These are phyloP conservation scores for Sebastes kiyomatsui DNA, from an alignment of 2,797 vertebrate genomes.

Conservation along the genomic window DNA sequence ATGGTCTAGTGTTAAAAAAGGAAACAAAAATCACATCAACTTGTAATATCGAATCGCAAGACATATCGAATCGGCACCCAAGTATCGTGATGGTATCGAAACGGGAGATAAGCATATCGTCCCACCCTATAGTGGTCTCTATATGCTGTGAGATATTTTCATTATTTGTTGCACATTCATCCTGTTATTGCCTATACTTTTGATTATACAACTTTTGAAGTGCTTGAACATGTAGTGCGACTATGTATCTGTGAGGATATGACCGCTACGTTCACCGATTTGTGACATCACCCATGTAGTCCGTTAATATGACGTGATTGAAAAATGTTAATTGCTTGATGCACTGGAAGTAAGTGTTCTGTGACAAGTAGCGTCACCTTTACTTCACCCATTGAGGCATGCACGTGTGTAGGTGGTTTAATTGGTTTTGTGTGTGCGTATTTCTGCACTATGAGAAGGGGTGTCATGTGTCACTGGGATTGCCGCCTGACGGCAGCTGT, in stretches of 20 bases:
- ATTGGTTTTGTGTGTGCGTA: neutral
- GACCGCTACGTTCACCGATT: neutral
- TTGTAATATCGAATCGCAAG: too few species aligned
- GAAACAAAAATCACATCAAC: too few species aligned
- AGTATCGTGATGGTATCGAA: neutral
- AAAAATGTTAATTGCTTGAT: neutral
- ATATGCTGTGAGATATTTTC: neutral
- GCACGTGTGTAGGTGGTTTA: neutral
- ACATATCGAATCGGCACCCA: neutral
- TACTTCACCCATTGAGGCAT: neutral
- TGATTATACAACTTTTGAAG: neutral
- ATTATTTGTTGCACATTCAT: neutral
- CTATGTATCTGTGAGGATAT: neutral
- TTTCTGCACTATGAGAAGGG: neutral
- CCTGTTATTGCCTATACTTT: neutral
- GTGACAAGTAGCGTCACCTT: neutral
- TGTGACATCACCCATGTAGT: neutral
- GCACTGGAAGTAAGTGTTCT: neutral
- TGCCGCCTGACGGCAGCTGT: slow-evolving; percentile 19
- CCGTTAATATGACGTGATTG: neutral
- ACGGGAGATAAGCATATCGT: neutral
- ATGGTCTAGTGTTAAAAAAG: too few species aligned
- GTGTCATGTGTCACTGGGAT: slow-evolving; percentile 28
- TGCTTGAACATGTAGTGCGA: neutral
- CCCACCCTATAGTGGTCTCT: neutral